phyloP scores from a whole-genome alignment of 2,888 invertebrate species.

The Chironomus riparius region DNA sequence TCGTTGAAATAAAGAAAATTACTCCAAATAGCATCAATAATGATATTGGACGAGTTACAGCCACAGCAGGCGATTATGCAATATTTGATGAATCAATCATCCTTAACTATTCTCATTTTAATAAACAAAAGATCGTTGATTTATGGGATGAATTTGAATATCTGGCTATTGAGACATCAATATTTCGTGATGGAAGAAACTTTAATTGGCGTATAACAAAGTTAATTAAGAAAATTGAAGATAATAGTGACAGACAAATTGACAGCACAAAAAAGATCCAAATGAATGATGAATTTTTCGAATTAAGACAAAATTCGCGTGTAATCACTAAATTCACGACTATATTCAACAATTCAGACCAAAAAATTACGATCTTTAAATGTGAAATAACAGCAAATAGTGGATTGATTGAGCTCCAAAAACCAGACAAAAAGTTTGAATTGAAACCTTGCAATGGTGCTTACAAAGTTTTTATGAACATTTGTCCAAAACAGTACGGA shows the following conservation, averaged over 20 bases:
- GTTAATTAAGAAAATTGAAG: neutral
- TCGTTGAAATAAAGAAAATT: neutral
- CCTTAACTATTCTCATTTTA: neutral
- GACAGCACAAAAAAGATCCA: neutral
- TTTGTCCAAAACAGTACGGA: neutral
- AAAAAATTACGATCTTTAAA: neutral
- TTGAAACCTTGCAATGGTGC: neutral
- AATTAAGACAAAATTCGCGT: neutral
- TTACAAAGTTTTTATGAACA: neutral
- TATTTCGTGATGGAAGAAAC: neutral
- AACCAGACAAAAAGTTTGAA: neutral
- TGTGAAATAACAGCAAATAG: conserved; percentile 2
- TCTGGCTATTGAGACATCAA: neutral
- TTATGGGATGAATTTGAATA: neutral
- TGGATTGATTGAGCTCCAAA: neutral
- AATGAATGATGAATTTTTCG: neutral
- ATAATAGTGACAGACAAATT: neutral
- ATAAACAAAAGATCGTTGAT: neutral
- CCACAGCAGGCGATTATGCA: neutral
- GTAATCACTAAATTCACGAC: neutral
- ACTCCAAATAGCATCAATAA: neutral
- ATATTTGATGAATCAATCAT: neutral
- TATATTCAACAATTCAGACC: neutral
- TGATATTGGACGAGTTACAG: neutral
- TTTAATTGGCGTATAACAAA: neutral